phyloP scores from a whole-genome alignment of 2,888 invertebrate species.

The Buathra laborator region DNA sequence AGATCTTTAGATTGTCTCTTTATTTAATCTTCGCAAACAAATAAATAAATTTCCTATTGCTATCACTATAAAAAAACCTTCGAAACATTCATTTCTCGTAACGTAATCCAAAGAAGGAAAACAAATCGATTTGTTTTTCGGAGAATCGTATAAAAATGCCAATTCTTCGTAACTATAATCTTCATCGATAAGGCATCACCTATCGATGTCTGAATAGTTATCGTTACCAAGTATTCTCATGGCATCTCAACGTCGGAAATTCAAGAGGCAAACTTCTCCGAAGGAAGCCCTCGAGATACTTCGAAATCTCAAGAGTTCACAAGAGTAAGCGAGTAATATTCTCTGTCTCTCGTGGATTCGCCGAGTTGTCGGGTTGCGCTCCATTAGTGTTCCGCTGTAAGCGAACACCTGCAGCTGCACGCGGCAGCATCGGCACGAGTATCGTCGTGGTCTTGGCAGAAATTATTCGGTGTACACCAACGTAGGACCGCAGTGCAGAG shows the following conservation, averaged over 20 bases:
- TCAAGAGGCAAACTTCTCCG: background rate
- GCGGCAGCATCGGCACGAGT: slow-evolving; percentile 3
- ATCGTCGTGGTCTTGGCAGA: slow-evolving; percentile 28
- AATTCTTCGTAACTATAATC: background rate
- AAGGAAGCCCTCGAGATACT: background rate
- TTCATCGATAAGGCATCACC: background rate
- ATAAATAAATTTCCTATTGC: no score
- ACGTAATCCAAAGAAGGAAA: no score
- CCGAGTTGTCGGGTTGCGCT: slow-evolving; percentile 30
- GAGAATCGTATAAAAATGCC: no score
- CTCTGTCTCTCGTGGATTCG: background rate
- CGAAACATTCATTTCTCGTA: no score
- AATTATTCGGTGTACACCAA: slow-evolving; percentile 47
- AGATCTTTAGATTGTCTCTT: no score
- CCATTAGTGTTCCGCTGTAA: slow-evolving; percentile 42
- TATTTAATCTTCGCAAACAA: no score
- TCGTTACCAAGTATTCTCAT: background rate
- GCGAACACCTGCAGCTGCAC: slow-evolving; percentile 52
- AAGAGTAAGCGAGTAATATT: background rate
- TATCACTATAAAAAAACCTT: no score
- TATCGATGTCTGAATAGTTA: background rate
- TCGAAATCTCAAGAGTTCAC: background rate
- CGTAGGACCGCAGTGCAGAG: slow-evolving; percentile 39
- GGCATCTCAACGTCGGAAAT: background rate
- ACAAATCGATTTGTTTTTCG: no score